Evolutionary conservation across 23 tunicate genomes (phyloP).

Genomic region (Styela clava): DNA sequence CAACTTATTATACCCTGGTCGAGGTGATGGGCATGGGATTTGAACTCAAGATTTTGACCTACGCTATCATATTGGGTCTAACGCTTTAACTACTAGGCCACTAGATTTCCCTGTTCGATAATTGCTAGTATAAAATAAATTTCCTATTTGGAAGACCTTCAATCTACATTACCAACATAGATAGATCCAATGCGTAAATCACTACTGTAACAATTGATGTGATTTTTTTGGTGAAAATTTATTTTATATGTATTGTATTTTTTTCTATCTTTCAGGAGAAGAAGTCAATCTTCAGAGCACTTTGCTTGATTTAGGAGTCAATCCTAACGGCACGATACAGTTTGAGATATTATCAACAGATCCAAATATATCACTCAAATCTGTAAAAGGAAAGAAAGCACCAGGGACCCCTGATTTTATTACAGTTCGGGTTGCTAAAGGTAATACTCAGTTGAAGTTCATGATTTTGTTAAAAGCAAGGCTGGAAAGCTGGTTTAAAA

Average conservation of each 20-base stretch:
- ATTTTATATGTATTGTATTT: no score
- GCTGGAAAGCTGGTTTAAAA: no score
- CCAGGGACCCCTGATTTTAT: conserved; percentile 73
- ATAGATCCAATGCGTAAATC: no score
- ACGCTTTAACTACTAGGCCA: no score
- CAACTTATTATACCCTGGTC: no score
- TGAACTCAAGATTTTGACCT: no score
- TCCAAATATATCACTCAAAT: conserved; percentile 47
- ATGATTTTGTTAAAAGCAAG: neutral
- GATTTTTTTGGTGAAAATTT: neutral
- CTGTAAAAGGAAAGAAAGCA: conserved; percentile 20
- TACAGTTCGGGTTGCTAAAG: conserved; percentile 70
- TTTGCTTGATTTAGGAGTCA: conserved; percentile 50
- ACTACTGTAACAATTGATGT: neutral
- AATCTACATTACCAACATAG: no score
- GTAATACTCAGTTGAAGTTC: conserved; percentile 13
- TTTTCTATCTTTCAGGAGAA: conserved; percentile 31
- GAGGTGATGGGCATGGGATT: no score
- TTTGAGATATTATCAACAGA: conserved; percentile 60
- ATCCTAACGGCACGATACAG: conserved; percentile 68
- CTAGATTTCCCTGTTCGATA: no score
- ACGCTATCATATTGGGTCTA: no score
- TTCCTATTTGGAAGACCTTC: no score
- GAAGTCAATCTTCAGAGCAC: conserved; percentile 16
- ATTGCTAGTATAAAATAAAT: no score